Base-by-base conservation (phyloP, 2,113 vertebrate species). In the Natator depressus region DNA sequence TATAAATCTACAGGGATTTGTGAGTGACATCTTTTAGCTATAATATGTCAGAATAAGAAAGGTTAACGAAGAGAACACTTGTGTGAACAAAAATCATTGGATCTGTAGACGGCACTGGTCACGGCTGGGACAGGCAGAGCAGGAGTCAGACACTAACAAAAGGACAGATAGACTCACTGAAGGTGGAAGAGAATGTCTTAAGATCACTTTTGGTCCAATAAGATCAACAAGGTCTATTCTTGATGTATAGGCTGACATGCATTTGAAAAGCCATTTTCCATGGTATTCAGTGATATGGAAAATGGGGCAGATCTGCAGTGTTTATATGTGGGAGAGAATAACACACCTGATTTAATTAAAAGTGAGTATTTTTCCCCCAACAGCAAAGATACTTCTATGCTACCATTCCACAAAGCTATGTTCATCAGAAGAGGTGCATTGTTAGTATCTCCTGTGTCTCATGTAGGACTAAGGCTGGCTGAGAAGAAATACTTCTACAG, bases 1-100 rank as follows among this genome's bases (percentile, higher is more conserved):
- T 29, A 20, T 75, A 57, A n/a, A 84, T 3, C 29, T 85, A 25
- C 0, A 0, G 35, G 14, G 31, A 6, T 46, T 85, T 4, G 4
- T 89, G 62, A 80, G 25, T 20, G 53, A 84, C 5, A 62, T 57
- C 29, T 17, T n/a, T 12, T 19, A 20, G 8, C 3, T 69, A n/a
- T 69, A 69, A 69, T 20, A 69, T 35, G 7, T 65, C 65, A 69
- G 35, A 69, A 69, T 69, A 69, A 69, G 35, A 14, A 69, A 20
- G 5, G 35, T 6, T 69, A 69, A 76, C 81, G 84, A 93, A 89
- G 17, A 57, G 0, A 82, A 11, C 9, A 62, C 2, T 5, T 86
- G 10, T 89, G 65, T 51, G 5, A 82, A 80, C 51, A 25, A 82
- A 88, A 46, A 83, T 49, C 49, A 20, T 2, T 51, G 10, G 11